Base-by-base conservation (phyloP, 2,888 invertebrate genomes). In the Acleris laterana region DNA sequence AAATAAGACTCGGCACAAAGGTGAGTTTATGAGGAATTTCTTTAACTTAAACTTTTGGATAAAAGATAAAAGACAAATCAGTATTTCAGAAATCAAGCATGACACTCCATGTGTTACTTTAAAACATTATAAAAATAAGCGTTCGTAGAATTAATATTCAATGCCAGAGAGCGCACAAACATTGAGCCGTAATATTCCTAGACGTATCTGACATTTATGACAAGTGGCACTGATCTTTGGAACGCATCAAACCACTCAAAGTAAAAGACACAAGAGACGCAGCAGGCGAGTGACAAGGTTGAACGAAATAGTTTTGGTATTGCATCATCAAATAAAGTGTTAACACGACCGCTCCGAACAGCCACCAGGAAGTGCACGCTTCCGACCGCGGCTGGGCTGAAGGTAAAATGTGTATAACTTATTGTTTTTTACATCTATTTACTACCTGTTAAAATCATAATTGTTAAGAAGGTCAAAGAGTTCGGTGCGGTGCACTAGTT, bases 301-400 rank as follows among this genome's bases (percentile, higher is more conserved):
- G 61, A 38, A 51, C 51, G 28, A 57, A 66, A 66, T 62, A 66
- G 22, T 48, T 48, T 51, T n/a, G 20, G 46, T 52, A 51, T 66
- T 62, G 57, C 66, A 66, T 66, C 66, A 66, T 62, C 66, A 62
- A 62, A 62, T 62, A 52, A 57, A 57, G 25, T 66, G 51, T 62
- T 46, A 66, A 66, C 57, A 61, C 22, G 66, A 57, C 49, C 55
- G 58, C 32, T 59, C 19, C 32, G 19, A 57, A 56, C 50, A 61
- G 42, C 61, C n/a, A 61, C 50, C 61, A 66, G 66, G 66, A 66
- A 66, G 66, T 66, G 66, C 66, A 66, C 19, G 62, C 61, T 66
- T 66, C 63, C 67, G 63, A 63, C 63, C 55, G 63, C 60, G 60
- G 42, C 55, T 59, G 42, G 9, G 62, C 57, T 49, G 63, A 68